These are phyloP conservation scores for Agrochola circellaris DNA, from an alignment of 2,888 invertebrate genomes.

Conservation along the genomic window DNA sequence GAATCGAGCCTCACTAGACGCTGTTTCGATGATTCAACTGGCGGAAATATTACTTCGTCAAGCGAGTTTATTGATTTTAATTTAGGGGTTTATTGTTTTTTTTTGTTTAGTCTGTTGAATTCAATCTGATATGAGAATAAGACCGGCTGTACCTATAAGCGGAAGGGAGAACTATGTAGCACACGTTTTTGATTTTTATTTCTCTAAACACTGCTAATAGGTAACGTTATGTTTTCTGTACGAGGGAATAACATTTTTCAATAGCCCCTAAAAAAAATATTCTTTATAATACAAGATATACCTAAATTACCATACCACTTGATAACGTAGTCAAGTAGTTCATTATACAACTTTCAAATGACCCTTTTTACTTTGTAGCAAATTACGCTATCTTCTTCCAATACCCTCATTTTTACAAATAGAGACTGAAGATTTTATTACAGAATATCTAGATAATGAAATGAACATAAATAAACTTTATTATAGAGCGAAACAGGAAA, in stretches of 20 bases:
- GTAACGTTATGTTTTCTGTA: not conserved
- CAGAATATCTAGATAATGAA: constrained; percentile 71
- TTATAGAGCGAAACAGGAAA: constrained; percentile 75
- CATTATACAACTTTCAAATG: constrained; percentile 28
- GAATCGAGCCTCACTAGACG: constrained; percentile 72
- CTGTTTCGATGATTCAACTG: constrained; percentile 65
- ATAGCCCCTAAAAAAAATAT: not conserved
- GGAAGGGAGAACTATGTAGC: too few species aligned
- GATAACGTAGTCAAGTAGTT: not conserved
- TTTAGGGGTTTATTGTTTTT: constrained; percentile 27
- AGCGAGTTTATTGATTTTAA: constrained; percentile 58
- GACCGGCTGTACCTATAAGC: too few species aligned
- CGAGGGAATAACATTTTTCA: too few species aligned
- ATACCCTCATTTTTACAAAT: constrained; percentile 44
- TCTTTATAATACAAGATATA: too few species aligned
- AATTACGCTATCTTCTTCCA: constrained; percentile 39
- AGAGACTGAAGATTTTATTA: constrained; percentile 65
- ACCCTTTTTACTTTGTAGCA: constrained; percentile 11
- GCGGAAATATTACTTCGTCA: constrained; percentile 53
- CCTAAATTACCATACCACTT: not conserved
- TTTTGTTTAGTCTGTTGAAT: not conserved
- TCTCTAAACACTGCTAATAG: too few species aligned
- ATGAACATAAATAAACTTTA: constrained; percentile 76
- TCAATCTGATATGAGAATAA: too few species aligned
- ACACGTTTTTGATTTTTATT: too few species aligned